Conservation (phyloP, 2,888 invertebrate genomes). For the Anarsia innoxiella region DNA sequence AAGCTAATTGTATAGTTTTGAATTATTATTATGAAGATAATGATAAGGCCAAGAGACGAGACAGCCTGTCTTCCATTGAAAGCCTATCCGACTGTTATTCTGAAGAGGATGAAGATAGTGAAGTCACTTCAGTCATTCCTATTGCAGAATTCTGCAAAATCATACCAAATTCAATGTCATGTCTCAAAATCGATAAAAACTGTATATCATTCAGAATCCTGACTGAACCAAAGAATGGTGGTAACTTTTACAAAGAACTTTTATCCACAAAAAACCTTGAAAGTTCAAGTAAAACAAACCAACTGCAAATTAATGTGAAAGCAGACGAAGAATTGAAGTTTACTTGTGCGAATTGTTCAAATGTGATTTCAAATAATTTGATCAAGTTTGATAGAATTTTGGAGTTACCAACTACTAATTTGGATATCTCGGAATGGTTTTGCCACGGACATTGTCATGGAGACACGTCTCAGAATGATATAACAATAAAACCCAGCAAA, state of each 20-base stretch:
- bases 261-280: slow-evolving; percentile 31
- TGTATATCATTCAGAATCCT: slow-evolving; percentile 65
- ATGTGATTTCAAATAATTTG: slow-evolving; percentile 57
- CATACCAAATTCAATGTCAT: slow-evolving; percentile 69
- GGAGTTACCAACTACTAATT: slow-evolving; percentile 76
- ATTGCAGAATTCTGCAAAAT: slow-evolving; percentile 58
- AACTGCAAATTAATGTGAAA: slow-evolving; percentile 46
- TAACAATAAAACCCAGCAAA: slow-evolving; percentile 57
- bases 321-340: slow-evolving; percentile 41
- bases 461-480: slow-evolving; percentile 21
- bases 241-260: slow-evolving; percentile 64
- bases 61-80: slow-evolving; percentile 64
- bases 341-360: slow-evolving; percentile 55
- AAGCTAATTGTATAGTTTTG: slow-evolving; percentile 57
- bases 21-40: slow-evolving; percentile 50
- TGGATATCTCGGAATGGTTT: slow-evolving; percentile 79
- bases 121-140: slow-evolving; percentile 46
- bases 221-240: slow-evolving; percentile 61
- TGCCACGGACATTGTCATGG: slow-evolving; percentile 69
- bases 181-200: slow-evolving; percentile 61
- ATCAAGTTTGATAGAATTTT: slow-evolving; percentile 74
- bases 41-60: slow-evolving; percentile 36
- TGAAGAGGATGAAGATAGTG: slow-evolving; percentile 47
- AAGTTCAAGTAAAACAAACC: slow-evolving; percentile 27
- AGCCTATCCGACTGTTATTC: slow-evolving; percentile 62